phyloP scores from a whole-genome alignment of 2,113 vertebrate species.

The Eulemur rufifrons region DNA sequence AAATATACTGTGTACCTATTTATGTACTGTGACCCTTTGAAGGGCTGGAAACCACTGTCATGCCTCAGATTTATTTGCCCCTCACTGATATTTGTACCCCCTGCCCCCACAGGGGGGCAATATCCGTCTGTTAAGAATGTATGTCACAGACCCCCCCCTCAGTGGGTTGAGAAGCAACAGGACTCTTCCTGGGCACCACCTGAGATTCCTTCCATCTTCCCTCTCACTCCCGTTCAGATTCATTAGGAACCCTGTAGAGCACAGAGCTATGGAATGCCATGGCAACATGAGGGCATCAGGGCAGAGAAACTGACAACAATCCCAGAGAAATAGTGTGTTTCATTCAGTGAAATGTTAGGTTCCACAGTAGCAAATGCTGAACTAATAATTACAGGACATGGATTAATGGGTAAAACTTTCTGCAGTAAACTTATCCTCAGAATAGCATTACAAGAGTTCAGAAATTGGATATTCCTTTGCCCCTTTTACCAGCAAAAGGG shows the following conservation, averaged over 20 bases:
- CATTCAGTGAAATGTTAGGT: neutral
- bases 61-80: neutral
- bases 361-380: neutral
- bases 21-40: neutral
- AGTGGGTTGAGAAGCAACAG: neutral
- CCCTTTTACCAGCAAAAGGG: neutral
- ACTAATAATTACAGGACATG: neutral
- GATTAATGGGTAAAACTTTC: neutral
- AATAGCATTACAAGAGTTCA: neutral
- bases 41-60: neutral
- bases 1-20: neutral
- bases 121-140: neutral
- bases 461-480: neutral
- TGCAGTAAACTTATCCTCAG: neutral
- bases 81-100: neutral
- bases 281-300: neutral
- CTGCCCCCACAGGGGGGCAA: neutral
- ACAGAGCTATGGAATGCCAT: neutral
- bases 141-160: neutral
- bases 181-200: neutral
- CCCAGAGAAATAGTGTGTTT: neutral
- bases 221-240: neutral
- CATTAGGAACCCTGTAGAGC: neutral
- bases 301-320: neutral
- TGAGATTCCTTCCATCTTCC: neutral